Conservation (phyloP, 37 sponge, comb jelly and placozoan genomes). For the Chondrosia reniformis region DNA sequence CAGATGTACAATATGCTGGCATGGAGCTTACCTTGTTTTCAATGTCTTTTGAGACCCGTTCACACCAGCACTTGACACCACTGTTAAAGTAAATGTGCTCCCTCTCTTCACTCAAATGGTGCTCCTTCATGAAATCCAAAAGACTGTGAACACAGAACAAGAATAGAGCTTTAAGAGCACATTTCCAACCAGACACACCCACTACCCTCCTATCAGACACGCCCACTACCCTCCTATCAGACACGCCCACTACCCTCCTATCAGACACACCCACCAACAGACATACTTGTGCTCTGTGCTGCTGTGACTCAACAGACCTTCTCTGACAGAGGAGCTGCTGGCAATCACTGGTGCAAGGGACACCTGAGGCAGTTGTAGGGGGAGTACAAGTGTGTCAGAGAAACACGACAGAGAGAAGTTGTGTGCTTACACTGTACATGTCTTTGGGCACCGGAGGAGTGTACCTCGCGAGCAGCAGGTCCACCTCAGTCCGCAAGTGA, state of each 20-base stretch:
- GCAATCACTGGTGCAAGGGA: too few relatives aligned
- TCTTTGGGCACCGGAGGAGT: constrained; percentile 41
- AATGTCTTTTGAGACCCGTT: constrained; percentile 7
- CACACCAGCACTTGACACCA: constrained; percentile 83
- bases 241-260: too few relatives aligned
- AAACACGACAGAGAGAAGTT: too few relatives aligned
- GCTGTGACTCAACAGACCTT: too few relatives aligned
- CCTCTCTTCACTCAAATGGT: neutral
- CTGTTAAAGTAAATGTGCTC: neutral
- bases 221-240: too few relatives aligned
- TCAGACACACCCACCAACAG: too few relatives aligned
- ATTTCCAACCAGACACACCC: too few relatives aligned
- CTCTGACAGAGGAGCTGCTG: too few relatives aligned
- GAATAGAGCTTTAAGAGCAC: neutral
- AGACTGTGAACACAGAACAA: neutral
- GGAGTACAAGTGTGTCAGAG: too few relatives aligned
- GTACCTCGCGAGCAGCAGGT: constrained; percentile 45
- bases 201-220: too few relatives aligned
- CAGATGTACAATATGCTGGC: neutral
- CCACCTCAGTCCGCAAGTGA: constrained; percentile 33
- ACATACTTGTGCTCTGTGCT: too few relatives aligned
- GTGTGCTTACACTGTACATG: constrained; percentile 28
- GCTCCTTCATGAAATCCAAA: constrained; percentile 11
- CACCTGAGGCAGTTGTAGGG: too few relatives aligned
- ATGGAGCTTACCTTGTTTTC: constrained; percentile 5